Percentiles rank a stretch among this genome's conserved stretches.
phyloP scores from a whole-genome alignment of 2,888 invertebrate species.

The Atethmia centrago region DNA sequence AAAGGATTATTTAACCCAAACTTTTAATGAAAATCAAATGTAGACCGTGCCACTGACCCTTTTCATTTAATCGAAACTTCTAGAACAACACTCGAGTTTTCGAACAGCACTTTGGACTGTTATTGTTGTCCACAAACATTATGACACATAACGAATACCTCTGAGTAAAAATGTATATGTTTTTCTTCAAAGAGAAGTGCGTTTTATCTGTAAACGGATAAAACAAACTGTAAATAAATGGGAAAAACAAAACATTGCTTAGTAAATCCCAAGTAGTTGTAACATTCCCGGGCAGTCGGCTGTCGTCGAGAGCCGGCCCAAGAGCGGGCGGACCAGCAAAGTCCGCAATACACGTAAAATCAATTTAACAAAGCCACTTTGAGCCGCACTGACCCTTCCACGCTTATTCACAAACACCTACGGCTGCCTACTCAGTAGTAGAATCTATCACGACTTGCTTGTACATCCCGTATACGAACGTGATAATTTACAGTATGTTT shows the following conservation, averaged over 20 bases:
- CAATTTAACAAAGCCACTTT: slow-evolving; percentile 89
- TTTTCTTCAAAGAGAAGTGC: slow-evolving; percentile 14
- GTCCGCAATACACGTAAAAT: slow-evolving; percentile 89
- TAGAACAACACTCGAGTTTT: slow-evolving; percentile 19
- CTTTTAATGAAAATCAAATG: slow-evolving; percentile 55
- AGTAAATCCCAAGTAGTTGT: slow-evolving; percentile 79
- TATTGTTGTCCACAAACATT: slow-evolving; percentile 34
- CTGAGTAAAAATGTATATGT: slow-evolving; percentile 28
- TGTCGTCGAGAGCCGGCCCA: slow-evolving; percentile 70
- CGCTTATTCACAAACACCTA: slow-evolving; percentile 77
- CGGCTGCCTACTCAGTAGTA: slow-evolving; percentile 48
- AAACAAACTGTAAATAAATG: slow-evolving; percentile 58
- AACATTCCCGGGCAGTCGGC: slow-evolving; percentile 64
- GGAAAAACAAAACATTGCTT: slow-evolving; percentile 72
- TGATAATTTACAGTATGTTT: neutral
- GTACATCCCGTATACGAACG: neutral
- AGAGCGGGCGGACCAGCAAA: slow-evolving; percentile 74
- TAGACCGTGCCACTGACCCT: slow-evolving; percentile 37
- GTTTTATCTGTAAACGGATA: slow-evolving; percentile 51
- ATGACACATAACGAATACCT: slow-evolving; percentile 32
- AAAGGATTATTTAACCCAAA: slow-evolving; percentile 46
- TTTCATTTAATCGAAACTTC: slow-evolving; percentile 38
- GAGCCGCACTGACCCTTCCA: slow-evolving; percentile 83
- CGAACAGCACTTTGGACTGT: slow-evolving; percentile 22
- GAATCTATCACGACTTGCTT: slow-evolving; percentile 26